These are phyloP conservation scores for Polypedilum pembai DNA, from an alignment of 1,140 invertebrate genomes.

Conservation along the genomic window DNA sequence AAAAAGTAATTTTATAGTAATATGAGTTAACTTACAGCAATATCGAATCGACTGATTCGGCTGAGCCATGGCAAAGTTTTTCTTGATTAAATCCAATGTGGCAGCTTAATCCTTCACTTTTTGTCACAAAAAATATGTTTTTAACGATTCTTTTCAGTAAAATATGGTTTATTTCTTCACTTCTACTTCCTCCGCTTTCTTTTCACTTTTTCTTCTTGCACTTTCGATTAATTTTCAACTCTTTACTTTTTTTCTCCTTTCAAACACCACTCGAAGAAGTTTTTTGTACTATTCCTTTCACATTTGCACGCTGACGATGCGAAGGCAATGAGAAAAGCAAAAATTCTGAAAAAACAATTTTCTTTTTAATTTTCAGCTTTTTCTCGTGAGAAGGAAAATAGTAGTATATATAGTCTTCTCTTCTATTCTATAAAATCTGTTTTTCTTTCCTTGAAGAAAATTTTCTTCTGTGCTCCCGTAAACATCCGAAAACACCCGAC, in stretches of 20 bases:
- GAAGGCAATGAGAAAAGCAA: conserved; percentile 8
- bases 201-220: not conserved
- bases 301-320: not conserved
- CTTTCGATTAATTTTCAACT: conserved; percentile 11
- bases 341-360: not conserved
- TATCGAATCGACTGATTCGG: conserved; percentile 28
- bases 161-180: not conserved
- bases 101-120: not conserved
- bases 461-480: conserved; percentile 10
- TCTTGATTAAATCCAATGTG: conserved; percentile 26
- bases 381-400: conserved; percentile 18
- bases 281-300: not conserved
- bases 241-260: not conserved
- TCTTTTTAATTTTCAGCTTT: conserved; percentile 1
- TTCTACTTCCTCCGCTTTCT: conserved; percentile 1
- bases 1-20: not conserved
- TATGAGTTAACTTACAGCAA: conserved; percentile 9
- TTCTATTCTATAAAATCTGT: conserved; percentile 19
- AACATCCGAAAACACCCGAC: conserved; percentile 15
- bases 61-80: conserved; percentile 27
- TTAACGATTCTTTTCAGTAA: not conserved
- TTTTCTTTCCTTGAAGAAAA: conserved; percentile 18
- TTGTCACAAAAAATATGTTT: conserved; percentile 20
- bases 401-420: not conserved
- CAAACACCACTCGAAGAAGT: not conserved